Base-by-base conservation (phyloP, 2,113 vertebrate species). In the Micronycteris hirsuta region DNA sequence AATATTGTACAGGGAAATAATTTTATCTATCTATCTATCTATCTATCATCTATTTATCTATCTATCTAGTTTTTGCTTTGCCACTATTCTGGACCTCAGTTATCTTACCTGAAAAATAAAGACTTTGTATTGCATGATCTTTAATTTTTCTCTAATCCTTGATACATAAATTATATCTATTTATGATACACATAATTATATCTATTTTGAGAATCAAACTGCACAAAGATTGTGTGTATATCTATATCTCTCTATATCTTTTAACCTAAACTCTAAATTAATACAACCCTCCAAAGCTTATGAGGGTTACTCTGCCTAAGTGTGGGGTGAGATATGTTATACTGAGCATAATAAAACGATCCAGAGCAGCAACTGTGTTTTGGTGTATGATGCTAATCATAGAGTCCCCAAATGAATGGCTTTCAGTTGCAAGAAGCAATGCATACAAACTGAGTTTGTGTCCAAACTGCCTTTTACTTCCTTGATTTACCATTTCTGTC, bases 151-250 rank as follows among this genome's bases (percentile, higher is more conserved):
- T 92, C n/a, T 80, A 11, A 45, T 83, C 17, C 2, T 5, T n/a
- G 78, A 86, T 92, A 83, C 71, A 33, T 63, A 87, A 92, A 84
- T 36, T 54, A 47, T 26, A n/a, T n/a, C n/a, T n/a, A n/a, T n/a
- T n/a, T n/a, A n/a, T n/a, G n/a, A n/a, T 20, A 78, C 19, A 61
- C 9, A 17, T 47, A 89, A 83, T 85, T 58, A 38, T 0, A 89
- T 43, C 33, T 61, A 14, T 28, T 91, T 86, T 95, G 92, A 41
- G 28, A 87, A 36, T 93, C 43, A 89, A 93, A 78, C n/a, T 65
- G 28, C 7, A 8, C 10, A 77, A 63, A 78, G 24, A 67, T 71
- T 71, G 38, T 80, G 10, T 11, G 17, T 45, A 56, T 36, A 56
- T 52, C 0, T 52, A 8, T 56, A 0, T 43, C 43, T 43, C 43